Conservation (phyloP, 2,888 invertebrate genomes). For the Drosophila sordidula region DNA sequence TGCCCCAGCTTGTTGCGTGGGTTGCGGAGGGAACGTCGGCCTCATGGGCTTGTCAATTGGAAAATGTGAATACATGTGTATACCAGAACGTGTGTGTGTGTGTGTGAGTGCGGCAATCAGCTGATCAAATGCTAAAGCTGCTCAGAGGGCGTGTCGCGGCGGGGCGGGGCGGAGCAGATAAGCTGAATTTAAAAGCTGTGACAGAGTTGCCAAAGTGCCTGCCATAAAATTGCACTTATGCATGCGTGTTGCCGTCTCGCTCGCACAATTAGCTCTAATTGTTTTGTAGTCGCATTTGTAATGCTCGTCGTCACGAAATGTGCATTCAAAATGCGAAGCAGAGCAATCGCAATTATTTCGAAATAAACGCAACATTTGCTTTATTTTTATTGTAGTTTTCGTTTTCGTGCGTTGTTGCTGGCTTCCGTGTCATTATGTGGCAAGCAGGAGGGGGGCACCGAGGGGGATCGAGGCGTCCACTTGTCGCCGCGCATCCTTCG, state of each 20-base stretch:
- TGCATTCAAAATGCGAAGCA: constrained; percentile 48
- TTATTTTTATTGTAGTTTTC: constrained; percentile 39
- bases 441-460: constrained; percentile 7
- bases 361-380: constrained; percentile 60
- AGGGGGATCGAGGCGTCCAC: constrained; percentile 24
- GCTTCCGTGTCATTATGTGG: constrained; percentile 52
- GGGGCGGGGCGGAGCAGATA: neutral
- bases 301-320: constrained; percentile 50
- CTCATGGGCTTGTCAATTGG: constrained; percentile 53
- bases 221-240: constrained; percentile 51
- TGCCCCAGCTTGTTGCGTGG: constrained; percentile 31
- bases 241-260: constrained; percentile 45
- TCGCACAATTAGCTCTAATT: constrained; percentile 65
- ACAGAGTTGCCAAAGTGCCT: constrained; percentile 53
- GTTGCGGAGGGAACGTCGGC: constrained; percentile 38
- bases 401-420: constrained; percentile 35
- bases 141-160: constrained; percentile 20
- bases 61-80: neutral
- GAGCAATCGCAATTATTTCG: constrained; percentile 54
- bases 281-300: constrained; percentile 69
- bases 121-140: constrained; percentile 32
- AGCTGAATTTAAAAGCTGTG: constrained; percentile 33
- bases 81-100: neutral
- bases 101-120: constrained; percentile 30
- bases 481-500: constrained; percentile 68